Conservation (phyloP, 2,888 invertebrate genomes). For the Ophioninae sp. region DNA sequence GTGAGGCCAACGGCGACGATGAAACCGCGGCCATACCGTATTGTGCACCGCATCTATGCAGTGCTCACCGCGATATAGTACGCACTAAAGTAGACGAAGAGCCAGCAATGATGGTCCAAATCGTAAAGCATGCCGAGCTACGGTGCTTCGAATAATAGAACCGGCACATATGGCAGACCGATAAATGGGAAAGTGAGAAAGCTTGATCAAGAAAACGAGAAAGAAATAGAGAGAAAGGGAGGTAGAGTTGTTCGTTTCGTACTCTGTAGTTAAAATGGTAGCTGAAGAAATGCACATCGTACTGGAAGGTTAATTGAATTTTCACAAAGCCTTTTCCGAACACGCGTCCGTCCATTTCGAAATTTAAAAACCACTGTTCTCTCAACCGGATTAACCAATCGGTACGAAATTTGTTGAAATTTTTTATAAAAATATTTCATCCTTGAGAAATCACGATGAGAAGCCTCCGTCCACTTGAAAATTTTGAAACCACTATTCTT, state of each 20-base stretch:
- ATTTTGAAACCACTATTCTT: too few relatives aligned
- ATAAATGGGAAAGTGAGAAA: slow-evolving; percentile 50
- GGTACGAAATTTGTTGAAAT: too few relatives aligned
- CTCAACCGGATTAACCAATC: too few relatives aligned
- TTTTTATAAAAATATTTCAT: too few relatives aligned
- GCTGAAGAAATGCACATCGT: too few relatives aligned
- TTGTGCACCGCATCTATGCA: slow-evolving; percentile 38
- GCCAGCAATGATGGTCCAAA: slow-evolving; percentile 34
- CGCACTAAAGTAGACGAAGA: slow-evolving; percentile 4
- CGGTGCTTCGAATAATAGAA: slow-evolving; percentile 61
- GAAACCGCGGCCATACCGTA: slow-evolving; percentile 24
- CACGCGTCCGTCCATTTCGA: too few relatives aligned
- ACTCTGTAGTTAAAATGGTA: too few relatives aligned
- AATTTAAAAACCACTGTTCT: too few relatives aligned
- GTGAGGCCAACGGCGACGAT: slow-evolving; percentile 23
- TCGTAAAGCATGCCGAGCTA: slow-evolving; percentile 64
- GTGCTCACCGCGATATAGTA: slow-evolving; percentile 3
- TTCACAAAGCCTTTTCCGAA: too few relatives aligned
- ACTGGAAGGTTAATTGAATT: too few relatives aligned
- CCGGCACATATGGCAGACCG: slow-evolving; percentile 52
- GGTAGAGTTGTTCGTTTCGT: not conserved
- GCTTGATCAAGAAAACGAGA: not conserved
- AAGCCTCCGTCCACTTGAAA: too few relatives aligned
- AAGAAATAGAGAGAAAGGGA: slow-evolving; percentile 5
- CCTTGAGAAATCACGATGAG: too few relatives aligned